Conservation (phyloP, 2,113 vertebrate genomes). For the Rhineura floridana region DNA sequence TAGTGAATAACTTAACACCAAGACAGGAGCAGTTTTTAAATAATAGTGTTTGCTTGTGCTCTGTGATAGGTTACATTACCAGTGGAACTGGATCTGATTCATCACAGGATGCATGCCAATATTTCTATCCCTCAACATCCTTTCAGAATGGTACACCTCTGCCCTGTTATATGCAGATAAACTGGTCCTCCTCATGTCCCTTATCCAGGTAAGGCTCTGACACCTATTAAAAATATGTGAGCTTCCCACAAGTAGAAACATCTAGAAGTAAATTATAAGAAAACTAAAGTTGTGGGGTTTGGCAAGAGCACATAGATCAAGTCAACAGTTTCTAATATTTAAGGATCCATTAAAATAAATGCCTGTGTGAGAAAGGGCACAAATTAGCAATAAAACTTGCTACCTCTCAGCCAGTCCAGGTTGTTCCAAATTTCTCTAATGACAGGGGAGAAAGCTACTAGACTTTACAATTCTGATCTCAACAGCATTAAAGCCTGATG, state of each 20-base stretch:
- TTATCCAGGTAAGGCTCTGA: not conserved
- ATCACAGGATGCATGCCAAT: not conserved
- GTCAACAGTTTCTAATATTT: slow-evolving; percentile 5
- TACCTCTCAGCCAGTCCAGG: not conserved
- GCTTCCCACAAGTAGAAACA: not conserved
- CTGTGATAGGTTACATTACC: not conserved
- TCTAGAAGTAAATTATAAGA: not conserved
- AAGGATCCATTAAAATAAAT: not conserved
- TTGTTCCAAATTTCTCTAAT: not conserved
- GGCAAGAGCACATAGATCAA: not conserved
- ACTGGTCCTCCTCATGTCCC: not conserved
- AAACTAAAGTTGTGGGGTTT: not conserved
- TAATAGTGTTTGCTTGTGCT: not conserved
- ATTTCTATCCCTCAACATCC: not conserved
- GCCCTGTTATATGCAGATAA: not conserved
- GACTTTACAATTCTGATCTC: not conserved
- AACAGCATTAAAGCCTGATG: not conserved
- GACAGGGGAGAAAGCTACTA: not conserved
- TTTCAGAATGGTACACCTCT: too few relatives aligned
- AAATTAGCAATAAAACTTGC: not conserved
- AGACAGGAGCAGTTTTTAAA: too few relatives aligned
- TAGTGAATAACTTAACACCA: too few relatives aligned
- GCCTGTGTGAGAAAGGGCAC: not conserved
- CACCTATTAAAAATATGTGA: not conserved
- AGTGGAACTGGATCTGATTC: not conserved